phyloP scores from a whole-genome alignment of 2,888 invertebrate species.

The Ischnus inquisitorius region DNA sequence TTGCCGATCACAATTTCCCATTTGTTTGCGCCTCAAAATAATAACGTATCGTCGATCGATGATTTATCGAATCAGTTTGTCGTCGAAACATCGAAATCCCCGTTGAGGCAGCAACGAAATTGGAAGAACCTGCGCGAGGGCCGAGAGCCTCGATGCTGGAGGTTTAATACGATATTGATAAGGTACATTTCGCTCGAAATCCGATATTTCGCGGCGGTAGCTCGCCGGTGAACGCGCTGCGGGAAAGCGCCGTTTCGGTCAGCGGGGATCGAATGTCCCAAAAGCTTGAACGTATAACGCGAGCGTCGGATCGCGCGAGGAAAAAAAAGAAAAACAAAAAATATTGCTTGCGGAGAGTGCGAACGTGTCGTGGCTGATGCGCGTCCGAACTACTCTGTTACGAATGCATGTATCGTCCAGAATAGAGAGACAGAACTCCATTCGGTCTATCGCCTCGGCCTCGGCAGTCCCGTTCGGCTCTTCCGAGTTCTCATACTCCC shows the following conservation, averaged over 20 bases:
- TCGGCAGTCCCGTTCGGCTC: slow-evolving; percentile 48
- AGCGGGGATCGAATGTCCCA: slow-evolving; percentile 7
- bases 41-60: no score
- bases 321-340: slow-evolving; percentile 20
- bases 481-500: slow-evolving; percentile 16
- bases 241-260: slow-evolving; percentile 14
- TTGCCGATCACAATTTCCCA: no score
- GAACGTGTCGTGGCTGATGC: slow-evolving; percentile 64
- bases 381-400: slow-evolving; percentile 43
- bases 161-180: slow-evolving; percentile 50
- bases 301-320: not conserved
- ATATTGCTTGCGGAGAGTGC: slow-evolving; percentile 34
- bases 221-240: not conserved
- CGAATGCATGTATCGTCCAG: slow-evolving; percentile 62
- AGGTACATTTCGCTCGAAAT: slow-evolving; percentile 32
- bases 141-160: not conserved
- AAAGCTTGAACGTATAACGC: slow-evolving; percentile 13
- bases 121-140: not conserved
- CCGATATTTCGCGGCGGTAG: slow-evolving; percentile 31
- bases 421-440: slow-evolving; percentile 56
- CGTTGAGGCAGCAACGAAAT: not conserved
- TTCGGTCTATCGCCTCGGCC: slow-evolving; percentile 35
- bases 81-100: not conserved
- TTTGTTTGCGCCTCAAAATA: no score
- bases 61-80: no score